Percentiles rank a stretch among this genome's conserved stretches.
Conservation (phyloP, 2,888 invertebrate genomes). For the Hypena proboscidalis region DNA sequence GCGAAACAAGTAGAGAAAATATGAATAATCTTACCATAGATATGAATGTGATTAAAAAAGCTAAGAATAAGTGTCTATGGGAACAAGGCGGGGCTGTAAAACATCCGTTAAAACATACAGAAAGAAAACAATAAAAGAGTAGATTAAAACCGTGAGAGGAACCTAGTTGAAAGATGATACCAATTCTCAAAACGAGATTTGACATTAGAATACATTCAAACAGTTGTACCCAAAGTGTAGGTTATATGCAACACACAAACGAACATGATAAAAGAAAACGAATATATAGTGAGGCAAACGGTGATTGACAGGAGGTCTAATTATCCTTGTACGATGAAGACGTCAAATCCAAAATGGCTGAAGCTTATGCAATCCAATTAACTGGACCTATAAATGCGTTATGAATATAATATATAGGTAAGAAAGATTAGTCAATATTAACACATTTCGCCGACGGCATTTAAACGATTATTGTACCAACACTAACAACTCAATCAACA, state of each 20-base stretch:
- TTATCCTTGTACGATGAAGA: conserved; percentile 26
- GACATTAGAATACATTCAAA: conserved; percentile 9
- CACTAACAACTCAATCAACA: conserved; percentile 39
- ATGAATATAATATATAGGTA: conserved; percentile 24
- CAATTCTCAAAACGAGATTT: conserved; percentile 2
- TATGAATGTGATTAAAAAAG: conserved; percentile 35
- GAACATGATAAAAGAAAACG: conserved; percentile 12
- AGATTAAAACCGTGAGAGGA: conserved; percentile 62
- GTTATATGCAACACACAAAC: neutral
- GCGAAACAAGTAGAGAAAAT: conserved; percentile 39
- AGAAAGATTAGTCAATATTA: conserved; percentile 27
- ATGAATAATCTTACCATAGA: conserved; percentile 40
- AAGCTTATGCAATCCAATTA: conserved; percentile 17
- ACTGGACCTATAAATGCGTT: conserved; percentile 20
- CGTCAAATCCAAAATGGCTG: too few species aligned
- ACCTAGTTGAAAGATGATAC: conserved; percentile 39
- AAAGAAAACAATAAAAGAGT: conserved; percentile 44
- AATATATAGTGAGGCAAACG: conserved; percentile 20
- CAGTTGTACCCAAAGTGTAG: neutral
- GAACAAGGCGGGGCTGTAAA: conserved; percentile 44
- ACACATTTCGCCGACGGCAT: conserved; percentile 26
- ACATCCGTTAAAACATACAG: conserved; percentile 55
- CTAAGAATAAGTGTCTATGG: conserved; percentile 32
- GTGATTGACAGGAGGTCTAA: conserved; percentile 32
- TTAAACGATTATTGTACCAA: conserved; percentile 26